Evolutionary conservation across 1,140 invertebrate genomes (phyloP).

Genomic region (Atopsyche davidsoni): DNA sequence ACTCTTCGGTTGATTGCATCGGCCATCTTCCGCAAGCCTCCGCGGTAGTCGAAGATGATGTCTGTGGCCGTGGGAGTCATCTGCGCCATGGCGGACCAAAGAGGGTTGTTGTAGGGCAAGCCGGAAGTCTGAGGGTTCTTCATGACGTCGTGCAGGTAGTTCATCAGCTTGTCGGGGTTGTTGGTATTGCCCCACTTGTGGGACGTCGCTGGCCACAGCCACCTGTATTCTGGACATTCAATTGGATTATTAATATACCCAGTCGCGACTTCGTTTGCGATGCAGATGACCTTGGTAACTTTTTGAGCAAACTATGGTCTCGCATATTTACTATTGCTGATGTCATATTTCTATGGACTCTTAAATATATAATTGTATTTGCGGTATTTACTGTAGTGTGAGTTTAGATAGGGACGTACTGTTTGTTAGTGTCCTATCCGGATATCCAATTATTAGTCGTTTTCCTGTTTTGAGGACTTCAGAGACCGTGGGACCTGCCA

Average conservation of each 20-base stretch:
- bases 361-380: too few species aligned
- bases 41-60: constrained; percentile 57
- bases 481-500: constrained; percentile 53
- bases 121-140: constrained; percentile 35
- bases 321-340: too few species aligned
- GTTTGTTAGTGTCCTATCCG: constrained; percentile 49
- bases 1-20: constrained; percentile 62
- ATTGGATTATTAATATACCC: too few species aligned
- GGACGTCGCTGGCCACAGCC: constrained; percentile 64
- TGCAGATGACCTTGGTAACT: background rate
- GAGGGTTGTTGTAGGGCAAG: constrained; percentile 38
- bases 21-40: constrained; percentile 63
- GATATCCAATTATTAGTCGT: constrained; percentile 60
- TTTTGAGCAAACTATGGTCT: background rate
- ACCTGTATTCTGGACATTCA: constrained; percentile 58
- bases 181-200: constrained; percentile 64
- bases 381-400: too few species aligned
- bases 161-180: constrained; percentile 42
- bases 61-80: constrained; percentile 66
- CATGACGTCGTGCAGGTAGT: constrained; percentile 53
- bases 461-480: constrained; percentile 56
- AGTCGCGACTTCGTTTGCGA: too few species aligned
- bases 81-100: constrained; percentile 77
- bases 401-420: constrained; percentile 47
- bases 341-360: too few species aligned